A percentile compares a stretch with the other conserved stretches of the same genome.
These are phyloP conservation scores for Willowsia nigromaculata DNA, from an alignment of 2,888 invertebrate genomes.

Conservation along the genomic window DNA sequence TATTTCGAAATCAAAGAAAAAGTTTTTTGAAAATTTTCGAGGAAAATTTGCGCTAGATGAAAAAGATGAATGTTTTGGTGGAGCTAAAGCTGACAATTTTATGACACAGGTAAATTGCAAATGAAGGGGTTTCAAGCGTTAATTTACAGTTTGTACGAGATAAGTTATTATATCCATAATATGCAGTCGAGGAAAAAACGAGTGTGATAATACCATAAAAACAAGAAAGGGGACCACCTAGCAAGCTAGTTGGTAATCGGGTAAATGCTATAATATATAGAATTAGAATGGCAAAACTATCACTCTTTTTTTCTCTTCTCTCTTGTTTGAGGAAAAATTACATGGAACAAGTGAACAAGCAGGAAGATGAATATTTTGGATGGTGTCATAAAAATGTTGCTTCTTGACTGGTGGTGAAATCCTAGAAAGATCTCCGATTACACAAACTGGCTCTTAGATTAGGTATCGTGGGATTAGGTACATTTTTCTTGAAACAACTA, in stretches of 20 bases:
- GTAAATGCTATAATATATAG: too few species aligned
- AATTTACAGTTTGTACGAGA: conserved; percentile 35
- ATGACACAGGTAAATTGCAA: conserved; percentile 52
- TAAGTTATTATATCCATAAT: not conserved
- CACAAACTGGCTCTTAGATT: not conserved
- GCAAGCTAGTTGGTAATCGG: not conserved
- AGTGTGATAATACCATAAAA: not conserved
- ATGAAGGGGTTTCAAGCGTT: conserved; percentile 44
- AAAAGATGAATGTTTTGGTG: not conserved
- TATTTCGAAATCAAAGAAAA: not conserved
- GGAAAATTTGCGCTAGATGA: not conserved
- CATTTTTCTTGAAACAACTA: too few species aligned
- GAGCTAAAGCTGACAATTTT: conserved; percentile 32
- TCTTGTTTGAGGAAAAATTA: not conserved
- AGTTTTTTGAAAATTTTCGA: not conserved
- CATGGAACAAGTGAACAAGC: not conserved
- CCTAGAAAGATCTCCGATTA: not conserved
- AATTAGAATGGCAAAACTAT: too few species aligned
- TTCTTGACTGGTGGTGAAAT: not conserved
- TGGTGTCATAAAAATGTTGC: not conserved
- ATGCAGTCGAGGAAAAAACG: not conserved
- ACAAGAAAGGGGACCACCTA: conserved; percentile 49
- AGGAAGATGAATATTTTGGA: not conserved
- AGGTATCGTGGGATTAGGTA: too few species aligned
- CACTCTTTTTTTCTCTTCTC: not conserved